phyloP scores from a whole-genome alignment of 2,113 vertebrate species.

The Mesitornis unicolor region DNA sequence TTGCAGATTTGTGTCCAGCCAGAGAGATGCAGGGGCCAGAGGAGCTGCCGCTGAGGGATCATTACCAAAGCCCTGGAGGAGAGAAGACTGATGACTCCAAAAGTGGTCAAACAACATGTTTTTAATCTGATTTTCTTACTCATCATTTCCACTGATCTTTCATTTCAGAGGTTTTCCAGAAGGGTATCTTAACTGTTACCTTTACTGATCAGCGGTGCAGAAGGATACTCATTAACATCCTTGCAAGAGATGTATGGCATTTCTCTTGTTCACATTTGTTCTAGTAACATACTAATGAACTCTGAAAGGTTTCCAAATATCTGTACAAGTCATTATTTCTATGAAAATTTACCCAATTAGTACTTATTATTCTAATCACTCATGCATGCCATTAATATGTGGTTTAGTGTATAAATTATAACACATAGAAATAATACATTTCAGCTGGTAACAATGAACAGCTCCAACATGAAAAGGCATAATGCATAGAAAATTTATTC shows the following conservation, averaged over 20 bases:
- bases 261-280: not conserved
- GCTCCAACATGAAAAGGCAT: not conserved
- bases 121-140: not conserved
- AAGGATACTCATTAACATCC: not conserved
- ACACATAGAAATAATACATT: fast-evolving
- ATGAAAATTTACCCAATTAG: not conserved
- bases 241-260: not conserved
- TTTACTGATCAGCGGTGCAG: not conserved
- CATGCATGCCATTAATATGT: not conserved
- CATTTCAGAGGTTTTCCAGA: not conserved
- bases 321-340: not conserved
- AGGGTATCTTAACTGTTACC: not conserved
- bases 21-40: not conserved
- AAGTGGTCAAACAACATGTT: fast-evolving
- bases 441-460: not conserved
- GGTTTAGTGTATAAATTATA: not conserved
- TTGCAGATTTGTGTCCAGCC: not conserved
- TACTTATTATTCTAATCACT: not conserved
- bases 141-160: not conserved
- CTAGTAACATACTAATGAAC: not conserved
- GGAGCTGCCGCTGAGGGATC: not conserved
- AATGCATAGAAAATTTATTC: not conserved
- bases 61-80: not conserved
- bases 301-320: not conserved
- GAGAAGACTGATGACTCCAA: not conserved